Base-by-base conservation (phyloP, 2,113 vertebrate genomes). In the Hoplias malabaricus region DNA sequence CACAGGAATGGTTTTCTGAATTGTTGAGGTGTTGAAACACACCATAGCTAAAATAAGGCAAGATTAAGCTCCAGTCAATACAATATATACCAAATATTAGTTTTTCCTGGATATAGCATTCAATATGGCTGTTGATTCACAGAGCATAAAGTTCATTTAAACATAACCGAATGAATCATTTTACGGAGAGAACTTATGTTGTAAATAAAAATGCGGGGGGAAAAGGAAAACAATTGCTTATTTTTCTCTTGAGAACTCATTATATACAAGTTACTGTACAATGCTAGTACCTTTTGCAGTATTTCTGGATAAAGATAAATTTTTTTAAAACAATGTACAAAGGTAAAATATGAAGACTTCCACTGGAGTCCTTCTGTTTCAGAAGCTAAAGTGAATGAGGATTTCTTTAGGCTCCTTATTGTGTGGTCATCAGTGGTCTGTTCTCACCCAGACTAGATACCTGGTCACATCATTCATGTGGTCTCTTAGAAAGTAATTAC, bases 231-330 rank as follows among this genome's bases (percentile, higher is more conserved):
- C 33, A 42, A n/a, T 2, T 69, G 13, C 1, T 5, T 2, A 11
- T 3, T 87, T 84, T 78, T 83, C 75, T 86, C 82, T 76, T 82
- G 77, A 86, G 62, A 90, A 91, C 91, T 90, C 90, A 93, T 86
- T 93, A 86, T 76, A 81, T 83, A 66, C n/a, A 65, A 12, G 19
- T 61, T 34, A 19, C 57, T 61, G 13, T 61, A 61, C 85, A 57
- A n/a, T 21, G 23, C 6, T 29, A 13, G 29, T 34, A 62, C 46
- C 19, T 59, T 53, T 33, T 62, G 27, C 12, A 46, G 29, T 19
- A 36, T 34, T 29, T 72, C 61, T 48, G 19, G 25, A 50, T 34
- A 25, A 71, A 71, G 31, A 59, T 3, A 62, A 36, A 21, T 46
- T 16, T 16, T 46, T n/a, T 36, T 56, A 46, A 57, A 48, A 71